Conservation (phyloP, 1,140 invertebrate species). For the Anoplolepis gracilipes region DNA sequence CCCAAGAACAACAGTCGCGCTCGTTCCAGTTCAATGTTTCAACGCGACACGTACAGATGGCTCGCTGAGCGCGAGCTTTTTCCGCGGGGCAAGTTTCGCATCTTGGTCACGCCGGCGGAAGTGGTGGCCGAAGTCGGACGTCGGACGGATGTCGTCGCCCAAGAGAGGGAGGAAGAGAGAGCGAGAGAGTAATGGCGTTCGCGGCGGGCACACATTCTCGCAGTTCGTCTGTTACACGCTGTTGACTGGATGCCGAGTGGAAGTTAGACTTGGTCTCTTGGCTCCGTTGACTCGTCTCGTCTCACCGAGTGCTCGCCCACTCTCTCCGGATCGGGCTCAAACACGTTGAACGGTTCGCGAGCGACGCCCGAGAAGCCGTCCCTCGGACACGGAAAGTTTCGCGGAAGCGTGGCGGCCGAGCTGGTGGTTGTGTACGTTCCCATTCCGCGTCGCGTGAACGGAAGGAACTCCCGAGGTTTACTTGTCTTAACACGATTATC, state of each 20-base stretch:
- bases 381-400: slow-evolving; percentile 26
- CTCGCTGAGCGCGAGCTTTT: background rate
- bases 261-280: background rate
- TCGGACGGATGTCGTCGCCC: slow-evolving; percentile 65
- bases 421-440: slow-evolving; percentile 51
- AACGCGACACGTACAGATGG: no score
- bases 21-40: no score
- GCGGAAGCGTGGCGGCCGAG: slow-evolving; percentile 17
- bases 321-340: background rate
- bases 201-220: slow-evolving; percentile 37
- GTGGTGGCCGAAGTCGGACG: slow-evolving; percentile 47
- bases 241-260: background rate
- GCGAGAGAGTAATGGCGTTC: slow-evolving; percentile 65
- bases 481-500: background rate
- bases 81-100: background rate
- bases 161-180: background rate
- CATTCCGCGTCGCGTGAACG: background rate
- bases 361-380: background rate
- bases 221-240: slow-evolving; percentile 51
- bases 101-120: slow-evolving; percentile 52
- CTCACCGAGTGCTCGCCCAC: background rate
- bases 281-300: background rate
- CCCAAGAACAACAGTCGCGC: no score
- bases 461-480: background rate
- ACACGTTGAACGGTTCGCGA: background rate